These are phyloP conservation scores for Scomber scombrus DNA, from an alignment of 2,113 vertebrate genomes.

Conservation along the genomic window DNA sequence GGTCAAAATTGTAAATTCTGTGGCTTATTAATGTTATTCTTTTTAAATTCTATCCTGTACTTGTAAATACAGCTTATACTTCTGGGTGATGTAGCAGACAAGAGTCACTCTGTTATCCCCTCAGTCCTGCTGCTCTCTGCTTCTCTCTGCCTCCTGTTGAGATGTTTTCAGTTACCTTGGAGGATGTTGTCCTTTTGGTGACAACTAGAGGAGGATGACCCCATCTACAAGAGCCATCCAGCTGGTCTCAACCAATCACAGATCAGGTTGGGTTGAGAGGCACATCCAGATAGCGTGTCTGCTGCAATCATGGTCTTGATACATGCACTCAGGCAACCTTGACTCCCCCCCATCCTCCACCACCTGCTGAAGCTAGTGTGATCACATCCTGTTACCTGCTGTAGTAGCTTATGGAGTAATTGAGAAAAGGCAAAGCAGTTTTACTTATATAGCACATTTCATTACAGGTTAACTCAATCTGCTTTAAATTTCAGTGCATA, in stretches of 20 bases:
- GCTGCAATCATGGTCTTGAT: slow-evolving; percentile 64
- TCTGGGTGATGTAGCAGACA: background rate
- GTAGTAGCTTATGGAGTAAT: background rate
- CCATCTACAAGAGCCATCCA: slow-evolving; percentile 24
- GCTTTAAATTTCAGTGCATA: background rate
- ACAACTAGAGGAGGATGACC: slow-evolving; percentile 51
- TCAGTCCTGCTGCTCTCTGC: background rate
- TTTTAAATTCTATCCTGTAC: too few relatives aligned
- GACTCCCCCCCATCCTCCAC: slow-evolving; percentile 28
- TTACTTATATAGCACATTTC: background rate
- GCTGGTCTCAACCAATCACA: slow-evolving; percentile 54
- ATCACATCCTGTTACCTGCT: slow-evolving; percentile 33
- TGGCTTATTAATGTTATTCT: too few relatives aligned
- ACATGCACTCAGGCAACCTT: slow-evolving; percentile 61
- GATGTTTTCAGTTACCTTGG: slow-evolving; percentile 29
- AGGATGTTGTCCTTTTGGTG: slow-evolving; percentile 46
- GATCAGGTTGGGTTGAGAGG: slow-evolving; percentile 34
- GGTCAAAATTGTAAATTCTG: too few relatives aligned
- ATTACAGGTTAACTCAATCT: background rate
- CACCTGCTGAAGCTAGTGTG: slow-evolving; percentile 41
- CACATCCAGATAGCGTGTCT: slow-evolving; percentile 64
- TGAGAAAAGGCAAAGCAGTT: background rate
- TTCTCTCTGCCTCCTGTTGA: background rate
- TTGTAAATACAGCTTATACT: background rate
- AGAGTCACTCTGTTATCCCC: background rate